A percentile compares a stretch with the other conserved stretches of the same genome.
These are phyloP conservation scores for Erebia palarica DNA, from an alignment of 2,888 invertebrate species.

Conservation along the genomic window DNA sequence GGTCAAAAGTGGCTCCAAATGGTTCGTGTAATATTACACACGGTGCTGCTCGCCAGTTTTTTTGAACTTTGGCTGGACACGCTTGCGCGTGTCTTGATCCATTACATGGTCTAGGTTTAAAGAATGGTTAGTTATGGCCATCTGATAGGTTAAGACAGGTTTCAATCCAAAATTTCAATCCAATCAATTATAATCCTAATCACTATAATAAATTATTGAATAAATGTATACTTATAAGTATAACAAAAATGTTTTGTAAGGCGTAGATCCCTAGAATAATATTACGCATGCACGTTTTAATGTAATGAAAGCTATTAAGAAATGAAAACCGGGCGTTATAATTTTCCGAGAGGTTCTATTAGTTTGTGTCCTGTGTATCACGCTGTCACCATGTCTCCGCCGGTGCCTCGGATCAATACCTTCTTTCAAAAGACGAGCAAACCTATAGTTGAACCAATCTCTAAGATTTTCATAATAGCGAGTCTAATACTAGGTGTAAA, in stretches of 20 bases:
- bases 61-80: too few species aligned
- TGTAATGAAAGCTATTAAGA: slow-evolving; percentile 23
- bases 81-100: too few species aligned
- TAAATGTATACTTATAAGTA: too few species aligned
- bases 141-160: too few species aligned
- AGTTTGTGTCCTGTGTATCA: background rate
- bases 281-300: slow-evolving; percentile 3
- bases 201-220: too few species aligned
- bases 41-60: too few species aligned
- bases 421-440: slow-evolving; percentile 30
- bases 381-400: slow-evolving; percentile 31
- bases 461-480: slow-evolving; percentile 28
- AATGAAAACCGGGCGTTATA: background rate
- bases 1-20: too few species aligned
- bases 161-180: too few species aligned
- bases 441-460: slow-evolving; percentile 31
- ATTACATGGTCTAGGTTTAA: too few species aligned
- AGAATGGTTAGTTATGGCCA: too few species aligned
- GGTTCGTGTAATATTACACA: too few species aligned
- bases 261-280: background rate
- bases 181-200: too few species aligned
- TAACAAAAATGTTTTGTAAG: background rate
- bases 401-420: slow-evolving; percentile 31
- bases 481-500: slow-evolving; percentile 14
- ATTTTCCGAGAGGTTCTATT: background rate